These are phyloP conservation scores for Peromyscus melanophrys DNA, from an alignment of 2,797 vertebrate genomes.

Conservation along the genomic window DNA sequence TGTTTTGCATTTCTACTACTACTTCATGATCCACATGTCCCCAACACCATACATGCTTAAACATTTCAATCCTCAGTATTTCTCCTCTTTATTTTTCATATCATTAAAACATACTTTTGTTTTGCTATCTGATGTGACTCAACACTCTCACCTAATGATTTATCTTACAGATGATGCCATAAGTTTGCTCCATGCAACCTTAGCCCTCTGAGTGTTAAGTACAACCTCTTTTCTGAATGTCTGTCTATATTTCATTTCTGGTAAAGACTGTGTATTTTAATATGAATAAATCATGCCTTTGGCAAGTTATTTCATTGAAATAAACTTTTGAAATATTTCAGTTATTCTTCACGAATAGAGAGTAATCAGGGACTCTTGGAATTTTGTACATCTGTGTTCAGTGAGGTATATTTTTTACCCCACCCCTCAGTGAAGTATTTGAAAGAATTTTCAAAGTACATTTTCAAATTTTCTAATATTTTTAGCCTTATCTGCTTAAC, in stretches of 20 bases:
- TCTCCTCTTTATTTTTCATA: neutral
- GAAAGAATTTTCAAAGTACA: neutral
- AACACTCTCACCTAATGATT: neutral
- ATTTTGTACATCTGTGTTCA: neutral
- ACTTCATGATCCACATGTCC: neutral
- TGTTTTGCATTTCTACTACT: neutral
- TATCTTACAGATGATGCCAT: neutral
- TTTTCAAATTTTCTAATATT: neutral
- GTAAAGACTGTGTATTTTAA: neutral
- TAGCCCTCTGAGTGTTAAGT: neutral
- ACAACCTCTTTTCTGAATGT: conserved; percentile 10
- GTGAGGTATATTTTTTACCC: neutral
- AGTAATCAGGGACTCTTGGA: neutral
- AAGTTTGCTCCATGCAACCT: neutral
- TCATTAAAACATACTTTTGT: neutral
- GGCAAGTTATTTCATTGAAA: conserved; percentile 2
- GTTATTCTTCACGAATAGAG: neutral
- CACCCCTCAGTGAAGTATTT: too few relatives aligned
- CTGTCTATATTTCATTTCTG: conserved; percentile 34
- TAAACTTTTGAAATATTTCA: conserved; percentile 46
- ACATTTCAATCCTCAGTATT: neutral
- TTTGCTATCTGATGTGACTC: neutral
- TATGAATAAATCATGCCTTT: conserved; percentile 1
- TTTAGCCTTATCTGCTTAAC: conserved; percentile 18
- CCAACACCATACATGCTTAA: neutral